A percentile compares a stretch with the other conserved stretches of the same genome.
These are phyloP conservation scores for Drosophila quadrilineata DNA, from an alignment of 1,140 invertebrate genomes.

Conservation along the genomic window DNA sequence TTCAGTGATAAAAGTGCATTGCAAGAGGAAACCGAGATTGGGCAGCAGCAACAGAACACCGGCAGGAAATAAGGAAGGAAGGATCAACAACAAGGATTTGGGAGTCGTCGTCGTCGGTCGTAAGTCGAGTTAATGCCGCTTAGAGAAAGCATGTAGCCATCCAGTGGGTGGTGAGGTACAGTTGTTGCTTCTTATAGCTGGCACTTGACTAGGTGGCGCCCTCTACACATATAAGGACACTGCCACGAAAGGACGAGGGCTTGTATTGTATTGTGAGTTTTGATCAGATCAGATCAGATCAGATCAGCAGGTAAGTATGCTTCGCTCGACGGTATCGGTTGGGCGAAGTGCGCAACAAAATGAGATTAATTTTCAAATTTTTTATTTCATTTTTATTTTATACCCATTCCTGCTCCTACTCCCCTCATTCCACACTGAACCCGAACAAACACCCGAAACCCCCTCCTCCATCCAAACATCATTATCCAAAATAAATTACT, in stretches of 20 bases:
- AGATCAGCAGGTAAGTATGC: constrained; percentile 81
- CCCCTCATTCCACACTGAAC: not conserved
- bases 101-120: constrained; percentile 6
- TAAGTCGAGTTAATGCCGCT: constrained; percentile 41
- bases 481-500: not conserved
- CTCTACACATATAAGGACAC: no score
- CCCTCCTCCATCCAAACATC: not conserved
- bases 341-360: constrained; percentile 63
- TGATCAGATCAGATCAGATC: no score
- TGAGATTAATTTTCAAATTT: constrained; percentile 70
- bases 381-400: constrained; percentile 61
- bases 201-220: constrained; percentile 20
- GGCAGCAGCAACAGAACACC: not conserved
- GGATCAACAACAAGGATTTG: constrained; percentile 5
- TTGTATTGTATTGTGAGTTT: no score
- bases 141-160: constrained; percentile 65
- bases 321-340: constrained; percentile 80
- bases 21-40: not conserved
- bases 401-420: constrained; percentile 2
- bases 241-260: no score
- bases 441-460: constrained; percentile 13
- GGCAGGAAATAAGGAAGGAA: not conserved
- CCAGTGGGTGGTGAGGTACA: constrained; percentile 63
- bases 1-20: constrained; percentile 49
- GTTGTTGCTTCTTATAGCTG: constrained; percentile 62